Evolutionary conservation across 1,140 invertebrate species (phyloP).

Genomic region (Penaeus japonicus): DNA sequence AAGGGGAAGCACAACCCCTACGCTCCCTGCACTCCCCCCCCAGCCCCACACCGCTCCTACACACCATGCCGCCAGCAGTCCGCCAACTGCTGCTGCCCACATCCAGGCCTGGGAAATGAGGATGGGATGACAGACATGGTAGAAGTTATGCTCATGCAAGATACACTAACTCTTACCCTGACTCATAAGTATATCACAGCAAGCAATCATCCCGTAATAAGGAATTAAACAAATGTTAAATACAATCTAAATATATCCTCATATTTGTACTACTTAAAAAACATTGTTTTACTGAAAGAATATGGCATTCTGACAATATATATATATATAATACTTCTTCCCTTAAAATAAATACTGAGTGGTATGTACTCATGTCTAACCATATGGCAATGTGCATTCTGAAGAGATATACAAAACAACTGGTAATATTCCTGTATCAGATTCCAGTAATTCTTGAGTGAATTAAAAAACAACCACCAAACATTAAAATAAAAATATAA

Average conservation of each 20-base stretch:
- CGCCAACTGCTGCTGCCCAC: conserved; percentile 39
- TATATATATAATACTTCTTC: too few species aligned
- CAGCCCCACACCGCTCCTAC: conserved; percentile 45
- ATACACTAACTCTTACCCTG: neutral
- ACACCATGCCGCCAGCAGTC: conserved; percentile 31
- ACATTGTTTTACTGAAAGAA: neutral
- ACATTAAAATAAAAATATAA: too few species aligned
- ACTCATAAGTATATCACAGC: neutral
- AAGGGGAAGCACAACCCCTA: conserved; percentile 45
- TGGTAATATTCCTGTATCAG: too few species aligned
- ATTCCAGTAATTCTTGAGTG: too few species aligned
- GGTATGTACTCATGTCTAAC: too few species aligned
- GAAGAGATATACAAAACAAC: too few species aligned
- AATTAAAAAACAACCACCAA: too few species aligned
- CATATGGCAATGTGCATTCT: too few species aligned
- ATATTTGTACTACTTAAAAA: neutral
- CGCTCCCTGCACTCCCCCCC: conserved; percentile 9
- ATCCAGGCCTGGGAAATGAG: conserved; percentile 35
- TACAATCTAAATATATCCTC: neutral
- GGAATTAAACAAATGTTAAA: neutral
- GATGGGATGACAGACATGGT: neutral
- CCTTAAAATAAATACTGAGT: too few species aligned
- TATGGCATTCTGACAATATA: neutral
- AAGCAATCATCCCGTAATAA: neutral
- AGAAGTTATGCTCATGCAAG: neutral